phyloP scores from a whole-genome alignment of 2,888 invertebrate species.

The Drosophila demipolita region DNA sequence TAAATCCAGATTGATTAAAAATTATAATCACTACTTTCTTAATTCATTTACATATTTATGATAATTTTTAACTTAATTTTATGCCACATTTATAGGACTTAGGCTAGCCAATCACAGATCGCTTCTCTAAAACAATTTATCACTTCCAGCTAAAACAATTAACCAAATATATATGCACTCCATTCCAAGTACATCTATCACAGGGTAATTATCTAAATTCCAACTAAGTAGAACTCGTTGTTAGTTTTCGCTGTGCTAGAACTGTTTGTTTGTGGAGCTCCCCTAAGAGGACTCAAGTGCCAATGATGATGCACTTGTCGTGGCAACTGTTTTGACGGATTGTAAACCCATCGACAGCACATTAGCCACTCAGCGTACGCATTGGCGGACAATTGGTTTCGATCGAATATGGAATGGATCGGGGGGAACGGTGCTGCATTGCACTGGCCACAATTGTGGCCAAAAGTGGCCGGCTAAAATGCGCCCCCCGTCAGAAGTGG shows the following conservation, averaged over 20 bases:
- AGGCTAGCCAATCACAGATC: neutral
- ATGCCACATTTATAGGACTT: neutral
- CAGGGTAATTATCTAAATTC: slow-evolving; percentile 44
- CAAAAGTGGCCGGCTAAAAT: slow-evolving; percentile 66
- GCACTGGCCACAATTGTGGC: slow-evolving; percentile 67
- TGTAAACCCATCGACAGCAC: slow-evolving; percentile 78
- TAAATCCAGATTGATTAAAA: neutral
- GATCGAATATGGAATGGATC: slow-evolving; percentile 15
- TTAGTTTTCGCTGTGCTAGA: slow-evolving; percentile 5
- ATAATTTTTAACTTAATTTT: neutral
- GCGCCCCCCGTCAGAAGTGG: slow-evolving; percentile 38
- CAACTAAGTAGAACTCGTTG: slow-evolving; percentile 24
- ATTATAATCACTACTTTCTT: neutral
- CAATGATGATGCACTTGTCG: slow-evolving; percentile 61
- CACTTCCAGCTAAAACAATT: neutral
- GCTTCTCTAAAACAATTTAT: neutral
- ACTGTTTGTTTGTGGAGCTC: slow-evolving; percentile 53
- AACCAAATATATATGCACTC: neutral
- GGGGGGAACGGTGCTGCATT: neutral
- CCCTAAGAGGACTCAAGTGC: slow-evolving; percentile 48
- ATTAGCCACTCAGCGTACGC: slow-evolving; percentile 65
- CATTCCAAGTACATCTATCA: slow-evolving; percentile 5
- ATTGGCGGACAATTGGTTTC: slow-evolving; percentile 66
- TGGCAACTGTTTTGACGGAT: slow-evolving; percentile 76
- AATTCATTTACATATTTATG: neutral